Conservation (phyloP, 2,113 vertebrate species). For the Azemiops feae region DNA sequence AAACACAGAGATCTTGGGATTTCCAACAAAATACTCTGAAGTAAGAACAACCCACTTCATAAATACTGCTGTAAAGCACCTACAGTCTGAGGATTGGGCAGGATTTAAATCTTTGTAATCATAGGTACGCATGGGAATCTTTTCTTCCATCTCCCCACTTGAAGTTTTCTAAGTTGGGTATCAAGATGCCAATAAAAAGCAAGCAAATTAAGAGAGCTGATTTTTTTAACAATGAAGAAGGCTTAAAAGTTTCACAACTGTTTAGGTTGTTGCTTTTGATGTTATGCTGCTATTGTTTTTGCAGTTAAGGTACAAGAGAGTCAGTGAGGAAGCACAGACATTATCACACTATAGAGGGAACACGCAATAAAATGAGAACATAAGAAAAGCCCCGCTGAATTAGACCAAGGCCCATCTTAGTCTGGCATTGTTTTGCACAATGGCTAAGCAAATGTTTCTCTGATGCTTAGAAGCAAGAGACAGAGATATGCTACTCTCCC, state of each 20-base stretch:
- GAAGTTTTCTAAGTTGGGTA: background rate
- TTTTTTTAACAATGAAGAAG: background rate
- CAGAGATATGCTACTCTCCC: background rate
- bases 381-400: background rate
- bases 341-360: background rate
- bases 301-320: background rate
- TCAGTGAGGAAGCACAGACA: background rate
- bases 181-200: background rate
- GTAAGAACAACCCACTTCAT: background rate
- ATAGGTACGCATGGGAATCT: background rate
- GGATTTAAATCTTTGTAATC: background rate
- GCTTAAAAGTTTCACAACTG: background rate
- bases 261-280: background rate
- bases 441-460: background rate
- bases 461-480: background rate
- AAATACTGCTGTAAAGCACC: background rate
- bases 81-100: background rate
- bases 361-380: background rate
- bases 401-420: background rate
- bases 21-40: background rate
- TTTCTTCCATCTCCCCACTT: background rate
- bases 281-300: background rate
- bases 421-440: background rate
- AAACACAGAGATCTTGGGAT: background rate
- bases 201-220: background rate